These are phyloP conservation scores for Plemyria rubiginata DNA, from an alignment of 2,888 invertebrate genomes.

Conservation along the genomic window DNA sequence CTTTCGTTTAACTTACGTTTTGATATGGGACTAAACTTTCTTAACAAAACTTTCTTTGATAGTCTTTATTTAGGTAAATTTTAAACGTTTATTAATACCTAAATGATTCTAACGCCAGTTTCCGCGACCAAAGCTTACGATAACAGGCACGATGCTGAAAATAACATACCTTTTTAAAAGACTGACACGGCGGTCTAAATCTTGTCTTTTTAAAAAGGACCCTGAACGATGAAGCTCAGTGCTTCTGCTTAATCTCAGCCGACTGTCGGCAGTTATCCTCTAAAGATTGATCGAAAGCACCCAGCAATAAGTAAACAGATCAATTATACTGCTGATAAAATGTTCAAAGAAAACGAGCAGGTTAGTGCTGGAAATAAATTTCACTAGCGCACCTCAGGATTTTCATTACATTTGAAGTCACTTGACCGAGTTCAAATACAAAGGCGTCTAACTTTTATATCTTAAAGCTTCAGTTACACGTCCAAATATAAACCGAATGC, in stretches of 20 bases:
- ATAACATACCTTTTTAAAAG: no score
- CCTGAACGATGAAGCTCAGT: conserved; percentile 3
- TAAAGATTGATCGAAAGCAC: conserved; percentile 40
- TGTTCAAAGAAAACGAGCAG: conserved; percentile 46
- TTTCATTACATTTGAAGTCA: conserved; percentile 75
- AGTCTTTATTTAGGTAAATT: no score
- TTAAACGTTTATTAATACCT: no score
- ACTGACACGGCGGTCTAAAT: not conserved
- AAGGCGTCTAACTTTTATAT: conserved; percentile 76
- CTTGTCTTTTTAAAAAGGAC: conserved; percentile 6
- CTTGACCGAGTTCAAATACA: conserved; percentile 70
- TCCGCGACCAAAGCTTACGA: no score
- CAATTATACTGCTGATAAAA: conserved; percentile 41
- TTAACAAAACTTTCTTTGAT: no score
- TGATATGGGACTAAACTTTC: no score
- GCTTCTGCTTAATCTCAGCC: conserved; percentile 36
- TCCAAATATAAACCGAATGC: no score
- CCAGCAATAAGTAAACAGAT: conserved; percentile 41
- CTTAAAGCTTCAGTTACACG: conserved; percentile 28
- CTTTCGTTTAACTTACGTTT: no score
- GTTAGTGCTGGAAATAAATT: conserved; percentile 64
- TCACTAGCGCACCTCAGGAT: conserved; percentile 62
- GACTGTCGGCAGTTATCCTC: conserved; percentile 34
- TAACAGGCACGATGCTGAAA: no score
- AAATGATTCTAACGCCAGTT: no score